phyloP scores from a whole-genome alignment of 2,888 invertebrate species.

The Coenonympha glycerion region DNA sequence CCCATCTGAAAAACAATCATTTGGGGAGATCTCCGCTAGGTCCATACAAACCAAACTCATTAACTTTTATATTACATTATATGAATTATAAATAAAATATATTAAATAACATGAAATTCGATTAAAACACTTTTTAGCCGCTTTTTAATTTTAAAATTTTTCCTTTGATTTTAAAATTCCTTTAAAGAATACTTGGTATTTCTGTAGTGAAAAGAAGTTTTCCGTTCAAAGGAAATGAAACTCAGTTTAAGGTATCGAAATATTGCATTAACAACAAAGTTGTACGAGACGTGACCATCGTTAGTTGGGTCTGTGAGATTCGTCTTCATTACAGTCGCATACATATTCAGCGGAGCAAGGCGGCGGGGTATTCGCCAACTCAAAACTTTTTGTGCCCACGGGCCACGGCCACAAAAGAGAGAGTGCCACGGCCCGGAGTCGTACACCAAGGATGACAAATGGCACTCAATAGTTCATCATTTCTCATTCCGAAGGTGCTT shows the following conservation, averaged over 20 bases:
- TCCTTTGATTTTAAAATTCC: no score
- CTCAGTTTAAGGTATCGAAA: not conserved
- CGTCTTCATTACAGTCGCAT: conserved; percentile 52
- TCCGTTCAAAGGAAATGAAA: not conserved
- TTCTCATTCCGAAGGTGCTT: not conserved
- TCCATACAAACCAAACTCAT: no score
- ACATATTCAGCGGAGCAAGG: conserved; percentile 35
- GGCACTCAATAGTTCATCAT: not conserved
- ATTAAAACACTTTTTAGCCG: no score
- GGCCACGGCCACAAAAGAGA: no score
- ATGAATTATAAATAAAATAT: no score
- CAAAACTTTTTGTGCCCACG: conserved; percentile 1
- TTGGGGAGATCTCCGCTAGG: no score
- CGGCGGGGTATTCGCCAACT: conserved; percentile 27
- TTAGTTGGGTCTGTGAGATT: conserved; percentile 35
- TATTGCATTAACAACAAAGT: not conserved
- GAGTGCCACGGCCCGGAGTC: no score
- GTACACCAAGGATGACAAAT: not conserved
- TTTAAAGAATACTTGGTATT: not conserved
- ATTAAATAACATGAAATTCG: no score
- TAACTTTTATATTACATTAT: no score
- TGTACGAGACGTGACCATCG: not conserved
- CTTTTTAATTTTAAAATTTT: no score
- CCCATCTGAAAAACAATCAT: no score
- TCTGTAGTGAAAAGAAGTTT: not conserved